These are phyloP conservation scores for Micromesistius poutassou DNA, from an alignment of 2,797 vertebrate species.

Conservation along the genomic window DNA sequence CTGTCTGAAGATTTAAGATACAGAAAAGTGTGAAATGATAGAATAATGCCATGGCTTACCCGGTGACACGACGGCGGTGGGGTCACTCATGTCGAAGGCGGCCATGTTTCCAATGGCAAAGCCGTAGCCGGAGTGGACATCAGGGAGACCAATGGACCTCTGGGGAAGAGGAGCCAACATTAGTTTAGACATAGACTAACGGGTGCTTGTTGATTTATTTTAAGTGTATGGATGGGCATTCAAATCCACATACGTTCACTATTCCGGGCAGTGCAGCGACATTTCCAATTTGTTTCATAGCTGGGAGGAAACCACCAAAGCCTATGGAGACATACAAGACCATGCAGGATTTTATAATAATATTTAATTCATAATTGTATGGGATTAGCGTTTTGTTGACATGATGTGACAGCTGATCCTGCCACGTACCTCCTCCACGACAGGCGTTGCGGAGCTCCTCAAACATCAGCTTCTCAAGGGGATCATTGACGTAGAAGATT, in stretches of 20 bases:
- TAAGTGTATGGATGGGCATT: background rate
- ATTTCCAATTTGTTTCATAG: conserved; percentile 98
- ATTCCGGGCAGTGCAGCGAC: conserved; percentile 97
- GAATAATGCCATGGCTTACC: conserved; percentile 61
- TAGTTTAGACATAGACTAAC: background rate
- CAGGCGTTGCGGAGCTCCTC: conserved; percentile 94
- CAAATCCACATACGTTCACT: conserved; percentile 80
- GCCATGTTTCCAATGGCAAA: conserved; percentile 99
- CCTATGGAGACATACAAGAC: conserved; percentile 61
- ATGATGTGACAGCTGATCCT: background rate
- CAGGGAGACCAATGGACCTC: conserved; percentile 92
- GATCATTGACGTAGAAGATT: conserved; percentile 93
- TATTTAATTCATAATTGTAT: background rate
- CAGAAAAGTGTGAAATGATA: no score
- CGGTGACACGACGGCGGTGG: conserved; percentile 91
- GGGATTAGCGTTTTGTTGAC: background rate
- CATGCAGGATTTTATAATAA: background rate
- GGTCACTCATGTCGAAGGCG: conserved; percentile 91
- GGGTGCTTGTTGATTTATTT: background rate
- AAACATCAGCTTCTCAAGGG: conserved; percentile 95
- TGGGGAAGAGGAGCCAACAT: conserved; percentile 52
- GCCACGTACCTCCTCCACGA: conserved; percentile 83
- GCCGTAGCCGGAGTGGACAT: conserved; percentile 97
- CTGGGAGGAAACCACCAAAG: conserved; percentile 91
- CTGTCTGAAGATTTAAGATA: background rate